Evolutionary conservation across 23 tunicate species (phyloP), one percentile per base, ranked within the genome.

Genomic region (Styela clava): DNA sequence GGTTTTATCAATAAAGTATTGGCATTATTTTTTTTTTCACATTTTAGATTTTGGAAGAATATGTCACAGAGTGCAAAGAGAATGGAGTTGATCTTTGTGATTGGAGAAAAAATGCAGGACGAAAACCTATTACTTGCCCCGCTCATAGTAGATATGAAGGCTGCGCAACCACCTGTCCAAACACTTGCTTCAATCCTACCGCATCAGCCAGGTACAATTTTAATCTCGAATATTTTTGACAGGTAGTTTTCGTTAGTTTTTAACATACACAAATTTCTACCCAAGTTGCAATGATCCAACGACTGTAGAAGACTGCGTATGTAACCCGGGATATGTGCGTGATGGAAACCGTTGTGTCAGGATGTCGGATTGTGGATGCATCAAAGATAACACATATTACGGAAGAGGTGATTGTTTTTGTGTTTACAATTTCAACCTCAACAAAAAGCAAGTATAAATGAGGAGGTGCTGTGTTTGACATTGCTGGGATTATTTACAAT

Each of bases 131-230:
- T 18, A 71, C 3, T 5, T 71, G 77, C 35, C 77, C 77, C 27
- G 37, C 37, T 35, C 27, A 71, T 34, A 71, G 77, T 16, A 18
- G 20, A 33, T 71, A 71, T 32, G 3, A 31, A 3, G 77, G 77
- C 32, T 71, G 77, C 29, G 77, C 77, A 20, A 71, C 35, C 16
- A 2, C 77, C 3, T 71, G 77, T 16, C 77, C 32, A 18, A 71
- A 71, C 29, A 28, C 77, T n/a, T 71, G 77, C 37, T 71, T 71
- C 37, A 71, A 71, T 71, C 77, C 77, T 16, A 71, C 32, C 16
- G 77, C 77, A 22, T 33, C 35, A 3, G 77, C 37, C 3, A 34
- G 34, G 77, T 71, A 67, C 19, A 1, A 18, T 67, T 1, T 19
- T 44, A 12, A 44, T 67, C 12, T 67, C 0, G 1, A 22, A 67